phyloP scores from a whole-genome alignment of 2,113 vertebrate genomes.

The Eptesicus fuscus region DNA sequence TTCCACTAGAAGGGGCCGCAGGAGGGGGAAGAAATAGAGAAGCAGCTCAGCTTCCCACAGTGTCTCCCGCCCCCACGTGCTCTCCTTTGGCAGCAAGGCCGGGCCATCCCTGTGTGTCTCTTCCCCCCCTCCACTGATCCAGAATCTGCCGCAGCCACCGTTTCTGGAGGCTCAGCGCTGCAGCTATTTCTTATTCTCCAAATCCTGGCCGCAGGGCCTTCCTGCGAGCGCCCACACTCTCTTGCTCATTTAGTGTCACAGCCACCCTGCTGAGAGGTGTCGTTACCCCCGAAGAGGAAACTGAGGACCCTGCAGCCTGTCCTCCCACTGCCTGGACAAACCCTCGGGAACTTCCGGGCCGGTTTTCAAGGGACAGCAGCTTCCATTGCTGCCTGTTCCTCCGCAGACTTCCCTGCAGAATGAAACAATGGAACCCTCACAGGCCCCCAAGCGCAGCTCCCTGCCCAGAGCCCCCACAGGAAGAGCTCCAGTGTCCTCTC shows the following conservation, averaged over 20 bases:
- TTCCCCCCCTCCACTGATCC: background rate
- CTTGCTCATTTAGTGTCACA: background rate
- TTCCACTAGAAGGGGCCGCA: background rate
- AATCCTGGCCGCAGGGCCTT: too few species aligned
- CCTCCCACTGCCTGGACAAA: background rate
- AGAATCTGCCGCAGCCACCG: background rate
- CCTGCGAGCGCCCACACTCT: background rate
- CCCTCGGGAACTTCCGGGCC: background rate
- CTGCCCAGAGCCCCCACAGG: background rate
- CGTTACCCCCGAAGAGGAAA: background rate
- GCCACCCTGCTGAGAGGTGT: background rate
- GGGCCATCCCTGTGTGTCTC: background rate
- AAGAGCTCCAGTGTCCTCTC: background rate
- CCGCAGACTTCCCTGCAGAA: background rate
- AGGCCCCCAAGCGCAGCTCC: background rate
- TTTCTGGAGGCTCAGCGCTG: background rate
- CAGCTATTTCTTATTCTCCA: background rate
- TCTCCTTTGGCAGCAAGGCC: background rate
- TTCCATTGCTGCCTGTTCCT: background rate
- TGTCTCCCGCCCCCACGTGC: background rate
- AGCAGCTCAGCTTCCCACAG: fast-evolving
- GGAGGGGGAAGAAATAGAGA: background rate
- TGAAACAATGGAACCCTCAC: background rate
- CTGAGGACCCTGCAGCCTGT: background rate
- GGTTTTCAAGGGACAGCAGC: background rate